Conservation (phyloP, 2,888 invertebrate genomes). For the Margaritifera margaritifera region DNA sequence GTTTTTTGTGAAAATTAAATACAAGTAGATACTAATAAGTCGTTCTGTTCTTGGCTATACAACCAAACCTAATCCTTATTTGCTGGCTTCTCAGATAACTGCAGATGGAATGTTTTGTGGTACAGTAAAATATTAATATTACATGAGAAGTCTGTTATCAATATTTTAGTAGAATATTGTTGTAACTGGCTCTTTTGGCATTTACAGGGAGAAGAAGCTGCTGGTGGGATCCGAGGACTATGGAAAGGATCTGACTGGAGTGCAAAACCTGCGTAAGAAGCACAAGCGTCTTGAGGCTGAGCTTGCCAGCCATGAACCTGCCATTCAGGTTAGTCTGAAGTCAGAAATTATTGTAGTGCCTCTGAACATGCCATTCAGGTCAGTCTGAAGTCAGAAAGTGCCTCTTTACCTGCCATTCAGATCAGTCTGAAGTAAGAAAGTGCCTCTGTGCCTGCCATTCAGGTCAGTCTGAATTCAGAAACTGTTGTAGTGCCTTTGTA, state of each 20-base stretch:
- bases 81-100: not conserved
- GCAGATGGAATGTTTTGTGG: not conserved
- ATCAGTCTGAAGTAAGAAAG: too few species aligned
- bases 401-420: too few species aligned
- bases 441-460: too few species aligned
- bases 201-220: constrained; percentile 91
- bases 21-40: too few species aligned
- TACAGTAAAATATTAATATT: not conserved
- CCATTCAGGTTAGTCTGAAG: constrained; percentile 82
- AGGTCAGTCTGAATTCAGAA: too few species aligned
- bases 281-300: constrained; percentile 99
- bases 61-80: not conserved
- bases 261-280: constrained; percentile 98
- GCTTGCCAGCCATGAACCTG: constrained; percentile 96
- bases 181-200: too few species aligned
- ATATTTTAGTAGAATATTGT: too few species aligned
- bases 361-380: too few species aligned
- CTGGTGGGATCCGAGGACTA: constrained; percentile 98
- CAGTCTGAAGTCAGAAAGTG: too few species aligned
- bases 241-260: constrained; percentile 97
- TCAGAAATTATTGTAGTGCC: not conserved
- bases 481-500: too few species aligned
- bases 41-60: too few species aligned
- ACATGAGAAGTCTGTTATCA: not conserved
- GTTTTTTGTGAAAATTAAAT: too few species aligned